Base-by-base conservation (phyloP, 1,140 invertebrate genomes). In the Metaphire vulgaris region DNA sequence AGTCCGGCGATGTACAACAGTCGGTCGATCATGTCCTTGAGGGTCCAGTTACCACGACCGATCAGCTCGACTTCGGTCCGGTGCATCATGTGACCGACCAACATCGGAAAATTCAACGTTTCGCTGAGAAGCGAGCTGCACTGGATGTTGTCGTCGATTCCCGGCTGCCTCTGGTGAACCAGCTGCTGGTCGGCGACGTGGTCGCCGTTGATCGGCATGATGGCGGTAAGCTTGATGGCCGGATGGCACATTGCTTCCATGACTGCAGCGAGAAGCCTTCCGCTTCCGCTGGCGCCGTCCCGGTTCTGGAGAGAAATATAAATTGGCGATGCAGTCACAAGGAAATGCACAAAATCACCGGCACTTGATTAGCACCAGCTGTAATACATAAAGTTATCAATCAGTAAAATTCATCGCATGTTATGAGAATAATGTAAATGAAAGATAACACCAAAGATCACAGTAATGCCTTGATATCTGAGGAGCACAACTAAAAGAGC, bases 1-100 rank as follows among this genome's bases (percentile, higher is more conserved):
- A 91, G 89, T 2, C 91, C 88, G 34, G 94, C 91, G 6, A 97
- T 90, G 80, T 92, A 91, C 32, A 97, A 85, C 21, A 98, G 85
- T 69, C 90, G 88, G 64, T 95, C 92, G 0, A 97, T 85, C 1
- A 96, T 92, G 82, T 96, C 93, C 78, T 91, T 89, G 82, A 96
- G 92, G 1, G 91, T 90, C 90, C 93, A 94, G 33, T 86, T 83
- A 33, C 79, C 80, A 29, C 70, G 74, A 26, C 81, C 80, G 16
- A 79, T 74, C 74, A 86, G 88, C 76, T 81, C 80, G 66, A 74
- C 33, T 75, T 82, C 33, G 1, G 69, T 74, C 74, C 91, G 90
- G 81, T 90, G 91, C 75, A 89, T 92, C 88, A 94, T 93, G 84
- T 93, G 92, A 80, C 92, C 91, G 0, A 93, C 92, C 0, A 94